A percentile compares a stretch with the other conserved stretches of the same genome.
phyloP scores from a whole-genome alignment of 2,113 vertebrate species.

The Siniperca knerii region DNA sequence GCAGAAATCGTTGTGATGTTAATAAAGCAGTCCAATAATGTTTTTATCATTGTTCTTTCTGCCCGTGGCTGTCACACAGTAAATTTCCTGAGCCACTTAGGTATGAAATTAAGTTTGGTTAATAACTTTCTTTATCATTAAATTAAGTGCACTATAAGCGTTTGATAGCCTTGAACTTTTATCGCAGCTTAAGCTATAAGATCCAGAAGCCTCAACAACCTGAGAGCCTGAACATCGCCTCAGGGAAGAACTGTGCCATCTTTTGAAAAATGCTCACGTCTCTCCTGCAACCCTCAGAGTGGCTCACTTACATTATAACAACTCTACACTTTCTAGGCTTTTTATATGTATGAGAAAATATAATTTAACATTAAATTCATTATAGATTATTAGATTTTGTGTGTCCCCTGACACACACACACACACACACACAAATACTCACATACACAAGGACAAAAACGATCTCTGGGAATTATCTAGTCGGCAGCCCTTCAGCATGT shows the following conservation, averaged over 20 bases:
- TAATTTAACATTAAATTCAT: background rate
- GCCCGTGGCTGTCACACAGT: conserved; percentile 36
- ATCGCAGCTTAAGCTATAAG: conserved; percentile 53
- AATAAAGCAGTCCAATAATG: conserved; percentile 35
- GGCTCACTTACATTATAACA: conserved; percentile 5
- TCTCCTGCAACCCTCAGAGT: conserved; percentile 4
- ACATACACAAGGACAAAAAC: conserved; percentile 6
- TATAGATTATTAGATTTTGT: background rate
- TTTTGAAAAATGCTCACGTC: conserved; percentile 44
- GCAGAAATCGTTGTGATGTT: conserved; percentile 24
- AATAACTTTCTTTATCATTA: conserved; percentile 70
- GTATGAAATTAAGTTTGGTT: conserved; percentile 70
- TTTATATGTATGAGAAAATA: conserved; percentile 2
- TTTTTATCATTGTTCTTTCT: conserved; percentile 27
- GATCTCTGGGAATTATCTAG: conserved; percentile 26
- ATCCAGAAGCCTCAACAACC: conserved; percentile 53
- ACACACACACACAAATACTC: no score
- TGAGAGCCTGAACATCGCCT: conserved; percentile 34
- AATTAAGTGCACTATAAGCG: conserved; percentile 31
- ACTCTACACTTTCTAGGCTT: background rate
- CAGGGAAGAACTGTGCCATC: conserved; percentile 20
- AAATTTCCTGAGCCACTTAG: conserved; percentile 56
- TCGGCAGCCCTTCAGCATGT: conserved; percentile 8
- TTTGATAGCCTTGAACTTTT: conserved; percentile 62
- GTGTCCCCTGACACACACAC: conserved; percentile 7